phyloP scores from a whole-genome alignment of 2,797 vertebrate genomes.

The Allobates femoralis region DNA sequence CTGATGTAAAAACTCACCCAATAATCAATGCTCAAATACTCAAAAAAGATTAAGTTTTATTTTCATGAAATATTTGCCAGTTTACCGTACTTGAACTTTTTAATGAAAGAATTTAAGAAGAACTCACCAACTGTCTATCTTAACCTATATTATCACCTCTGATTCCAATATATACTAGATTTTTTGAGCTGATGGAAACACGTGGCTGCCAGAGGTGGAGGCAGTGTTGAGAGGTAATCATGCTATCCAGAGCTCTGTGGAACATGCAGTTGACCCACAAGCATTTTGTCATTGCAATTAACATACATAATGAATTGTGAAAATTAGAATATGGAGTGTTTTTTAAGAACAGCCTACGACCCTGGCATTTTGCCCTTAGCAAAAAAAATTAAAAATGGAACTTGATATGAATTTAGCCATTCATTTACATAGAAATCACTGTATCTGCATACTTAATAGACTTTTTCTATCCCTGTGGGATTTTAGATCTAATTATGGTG shows the following conservation, averaged over 20 bases:
- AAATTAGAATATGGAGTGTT: conserved; percentile 62
- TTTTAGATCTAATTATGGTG: conserved; percentile 57
- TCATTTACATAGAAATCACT: conserved; percentile 64
- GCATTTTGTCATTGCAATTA: conserved; percentile 58
- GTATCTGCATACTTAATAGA: conserved; percentile 63
- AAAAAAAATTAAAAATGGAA: conserved; percentile 51
- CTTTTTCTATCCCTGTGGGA: conserved; percentile 48
- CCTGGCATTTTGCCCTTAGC: conserved; percentile 61
- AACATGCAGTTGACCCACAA: conserved; percentile 56
- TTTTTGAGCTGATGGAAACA: background rate
- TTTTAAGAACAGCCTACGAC: conserved; percentile 62
- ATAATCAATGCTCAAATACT: no score
- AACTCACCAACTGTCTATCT: background rate
- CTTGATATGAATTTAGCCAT: conserved; percentile 60
- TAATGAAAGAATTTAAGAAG: background rate
- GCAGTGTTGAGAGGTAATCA: conserved; percentile 22
- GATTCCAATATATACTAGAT: background rate
- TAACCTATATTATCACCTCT: no score
- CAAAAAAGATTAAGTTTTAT: background rate
- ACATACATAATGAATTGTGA: conserved; percentile 61
- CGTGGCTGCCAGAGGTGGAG: conserved; percentile 9
- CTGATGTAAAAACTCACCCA: no score
- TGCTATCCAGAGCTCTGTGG: conserved; percentile 17
- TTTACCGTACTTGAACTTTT: background rate
- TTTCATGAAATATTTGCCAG: background rate